These are phyloP conservation scores for Chelmon rostratus DNA, from an alignment of 2,797 vertebrate species.

Conservation along the genomic window DNA sequence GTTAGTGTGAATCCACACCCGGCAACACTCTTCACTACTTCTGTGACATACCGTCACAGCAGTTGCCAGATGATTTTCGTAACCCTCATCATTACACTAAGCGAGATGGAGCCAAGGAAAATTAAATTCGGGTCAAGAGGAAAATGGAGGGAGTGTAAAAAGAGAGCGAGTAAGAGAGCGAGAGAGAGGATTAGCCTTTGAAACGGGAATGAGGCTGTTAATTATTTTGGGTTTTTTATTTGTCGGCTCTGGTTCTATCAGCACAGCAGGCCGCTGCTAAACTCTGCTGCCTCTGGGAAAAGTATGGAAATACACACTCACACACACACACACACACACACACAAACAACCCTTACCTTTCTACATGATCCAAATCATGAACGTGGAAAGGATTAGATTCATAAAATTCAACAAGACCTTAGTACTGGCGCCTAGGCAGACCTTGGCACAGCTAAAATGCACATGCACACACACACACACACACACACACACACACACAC, in stretches of 20 bases:
- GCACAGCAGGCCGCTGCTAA: conserved; percentile 58
- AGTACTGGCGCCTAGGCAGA: conserved; percentile 61
- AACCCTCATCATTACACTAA: conserved; percentile 75
- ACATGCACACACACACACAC: conserved; percentile 19
- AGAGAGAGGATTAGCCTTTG: conserved; percentile 60
- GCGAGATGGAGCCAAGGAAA: conserved; percentile 75
- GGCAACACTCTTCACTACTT: conserved; percentile 62
- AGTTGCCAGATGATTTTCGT: conserved; percentile 78
- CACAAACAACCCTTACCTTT: conserved; percentile 51
- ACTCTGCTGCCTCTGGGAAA: conserved; percentile 60
- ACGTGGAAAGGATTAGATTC: conserved; percentile 77
- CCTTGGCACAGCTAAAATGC: conserved; percentile 39
- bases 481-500: conserved; percentile 32
- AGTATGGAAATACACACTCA: conserved; percentile 44
- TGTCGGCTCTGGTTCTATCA: conserved; percentile 75
- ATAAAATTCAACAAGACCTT: conserved; percentile 68
- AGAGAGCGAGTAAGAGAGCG: neutral
- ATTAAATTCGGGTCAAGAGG: conserved; percentile 63
- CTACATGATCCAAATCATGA: conserved; percentile 60
- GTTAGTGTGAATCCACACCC: conserved; percentile 47
- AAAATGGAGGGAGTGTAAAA: conserved; percentile 33
- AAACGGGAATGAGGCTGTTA: conserved; percentile 74
- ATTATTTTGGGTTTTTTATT: conserved; percentile 76
- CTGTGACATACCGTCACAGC: conserved; percentile 70
- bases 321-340: conserved; percentile 9